A percentile compares a stretch with the other conserved stretches of the same genome.
Evolutionary conservation across 2,113 vertebrate genomes (phyloP).

Genomic region (Rhea pennata): DNA sequence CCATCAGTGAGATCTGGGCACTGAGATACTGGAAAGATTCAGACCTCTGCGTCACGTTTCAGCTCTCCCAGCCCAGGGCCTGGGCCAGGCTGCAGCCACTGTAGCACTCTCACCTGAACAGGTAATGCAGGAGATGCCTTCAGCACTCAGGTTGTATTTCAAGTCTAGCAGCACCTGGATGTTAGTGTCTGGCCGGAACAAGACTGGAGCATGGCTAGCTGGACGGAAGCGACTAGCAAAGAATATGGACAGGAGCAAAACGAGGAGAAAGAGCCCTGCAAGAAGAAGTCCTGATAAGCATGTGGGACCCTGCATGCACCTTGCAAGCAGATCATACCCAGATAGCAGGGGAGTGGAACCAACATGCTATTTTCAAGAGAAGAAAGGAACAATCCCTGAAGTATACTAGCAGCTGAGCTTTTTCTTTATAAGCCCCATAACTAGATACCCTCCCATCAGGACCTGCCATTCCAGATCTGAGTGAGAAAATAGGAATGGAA

Average conservation of each 20-base stretch:
- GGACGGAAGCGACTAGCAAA: conserved; percentile 91
- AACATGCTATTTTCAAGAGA: neutral
- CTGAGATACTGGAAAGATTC: accelerated
- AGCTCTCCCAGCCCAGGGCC: neutral
- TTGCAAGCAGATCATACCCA: neutral
- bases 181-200: conserved; percentile 94
- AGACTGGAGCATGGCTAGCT: conserved; percentile 90
- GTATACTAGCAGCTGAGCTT: neutral
- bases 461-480: neutral
- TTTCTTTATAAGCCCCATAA: neutral
- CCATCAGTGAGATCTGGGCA: neutral
- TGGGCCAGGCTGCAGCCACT: neutral
- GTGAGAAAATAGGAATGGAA: neutral
- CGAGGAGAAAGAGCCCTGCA: conserved; percentile 86
- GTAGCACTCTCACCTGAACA: conserved; percentile 87
- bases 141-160: conserved; percentile 95
- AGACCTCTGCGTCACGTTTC: neutral
- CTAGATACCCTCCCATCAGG: neutral
- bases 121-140: conserved; percentile 94
- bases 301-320: neutral
- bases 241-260: conserved; percentile 87
- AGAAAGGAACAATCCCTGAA: neutral
- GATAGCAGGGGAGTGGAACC: neutral
- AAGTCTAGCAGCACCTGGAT: conserved; percentile 94
- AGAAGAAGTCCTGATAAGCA: neutral